Base-by-base conservation (phyloP, 2,888 invertebrate genomes). In the Schrankia costaestrigalis region DNA sequence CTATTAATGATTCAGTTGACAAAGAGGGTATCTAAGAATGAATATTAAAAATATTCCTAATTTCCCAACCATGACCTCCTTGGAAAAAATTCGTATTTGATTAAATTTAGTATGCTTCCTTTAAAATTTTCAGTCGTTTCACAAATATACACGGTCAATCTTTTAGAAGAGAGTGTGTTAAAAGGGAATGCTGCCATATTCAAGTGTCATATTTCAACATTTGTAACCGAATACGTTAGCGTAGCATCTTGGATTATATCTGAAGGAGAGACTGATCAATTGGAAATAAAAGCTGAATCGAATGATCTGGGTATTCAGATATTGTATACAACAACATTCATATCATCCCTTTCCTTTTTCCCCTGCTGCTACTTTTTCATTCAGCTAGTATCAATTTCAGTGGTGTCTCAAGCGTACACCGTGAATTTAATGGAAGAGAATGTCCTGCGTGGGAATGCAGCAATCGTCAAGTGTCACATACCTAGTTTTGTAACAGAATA, bases 391-490 rank as follows among this genome's bases (percentile, higher is more conserved):
- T 22, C 19, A 19, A 41, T 81, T 93, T 90, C 92, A 96, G 96
- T 96, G 84, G 95, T 96, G 63, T 93, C 95, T 67, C 96, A 96
- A 90, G 91, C 91, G 43, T 96, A 95, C 85, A 93, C 92, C 64
- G 93, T 95, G 59, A 96, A 96, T 89, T 93, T 96, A 68, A 95
- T 96, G 95, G 96, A 96, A 78, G 96, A 96, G 81, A 95, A 96
- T 82, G 95, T 96, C 55, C 90, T 96, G 63, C 93, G 94, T 70
- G 96, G 96, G 70, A 97, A 97, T 86, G 93, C 95, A 53, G 96
- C 95, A 53, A 93, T 96, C 75, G 90, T 96, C 69, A 96, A 96
- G 90, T 96, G 96, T 89, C 95, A 95, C 86, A 95, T 96, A 81
- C 96, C 96, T 64, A 95, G 95, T 89, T 96, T 96, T 89, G 95